Base-by-base conservation (phyloP, 2,888 invertebrate species). In the Alcis repandata region DNA sequence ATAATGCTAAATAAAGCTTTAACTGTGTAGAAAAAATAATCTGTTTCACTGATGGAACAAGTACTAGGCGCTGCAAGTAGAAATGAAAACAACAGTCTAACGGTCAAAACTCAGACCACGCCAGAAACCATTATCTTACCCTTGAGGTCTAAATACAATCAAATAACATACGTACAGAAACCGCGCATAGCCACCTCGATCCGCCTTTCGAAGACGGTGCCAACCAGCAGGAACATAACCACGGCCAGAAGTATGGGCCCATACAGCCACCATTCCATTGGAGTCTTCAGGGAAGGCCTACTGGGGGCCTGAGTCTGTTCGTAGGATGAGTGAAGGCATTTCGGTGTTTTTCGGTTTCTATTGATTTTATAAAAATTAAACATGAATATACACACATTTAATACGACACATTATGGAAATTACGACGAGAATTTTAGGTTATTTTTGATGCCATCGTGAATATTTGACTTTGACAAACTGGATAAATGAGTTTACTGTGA, bases 191-290 rank as follows among this genome's bases (percentile, higher is more conserved):
- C 68, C 0, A 63, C 59, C 69, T 90, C 91, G 3, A 90, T 82
- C 36, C 84, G 79, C 2, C 76, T 79, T 63, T 91, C 89, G 63
- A 89, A 87, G 59, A 89, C 71, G 0, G 89, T 89, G 1, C 91
- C 91, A 17, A 91, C 81, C 8, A 92, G 80, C 0, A 91, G 77
- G 58, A 92, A 91, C 83, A 92, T 75, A 1, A 88, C 64, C 27
- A 91, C 51, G 1, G 90, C 91, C 54, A 91, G 69, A 1, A 88
- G 9, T 32, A 91, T 45, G 0, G 91, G 91, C 2, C 77, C 81
- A 19, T 80, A 79, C 68, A 78, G 77, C 83, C 85, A 80, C 85
- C 88, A 89, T 83, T 84, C 86, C 85, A 89, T 83, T 69, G 61
- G 62, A 17, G 15, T 4, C 32, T 17, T 19, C 6, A 45, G 17